Base-by-base conservation (phyloP, 2,888 invertebrate genomes). In the Clivina fossor region DNA sequence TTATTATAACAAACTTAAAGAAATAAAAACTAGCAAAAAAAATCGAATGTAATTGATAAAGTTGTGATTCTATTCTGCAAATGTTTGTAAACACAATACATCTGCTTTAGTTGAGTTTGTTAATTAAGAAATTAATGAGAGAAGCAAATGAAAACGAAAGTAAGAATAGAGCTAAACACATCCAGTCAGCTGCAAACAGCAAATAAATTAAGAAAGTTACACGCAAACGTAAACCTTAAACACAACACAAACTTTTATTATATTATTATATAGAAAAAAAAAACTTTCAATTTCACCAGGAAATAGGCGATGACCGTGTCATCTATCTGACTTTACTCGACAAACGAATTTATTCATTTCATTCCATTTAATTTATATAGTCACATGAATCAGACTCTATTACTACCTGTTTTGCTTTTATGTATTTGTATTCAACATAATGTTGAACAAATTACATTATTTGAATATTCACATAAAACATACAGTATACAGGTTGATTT, bases 251-350 rank as follows among this genome's bases (percentile, higher is more conserved):
- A n/a, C n/a, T n/a, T n/a, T n/a, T n/a, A n/a, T n/a, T n/a, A n/a
- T n/a, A n/a, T n/a, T n/a, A n/a, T n/a, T n/a, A n/a, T n/a, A n/a
- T n/a, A n/a, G n/a, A n/a, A n/a, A n/a, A n/a, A n/a, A 43, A 33
- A 53, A 44, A 62, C 65, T 63, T 64, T 65, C 64, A 56, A 57
- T 65, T 65, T 64, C 64, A 63, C 62, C 62, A 60, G 65, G 64
- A 65, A 65, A 59, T 53, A 44, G 26, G 44, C 35, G 35, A 26
- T 53, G 53, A 53, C 53, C 53, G 44, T 53, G 53, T 35, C 43
- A 53, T 53, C 43, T 19, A n/a, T n/a, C n/a, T n/a, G n/a, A n/a
- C n/a, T n/a, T n/a, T n/a, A n/a, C n/a, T n/a, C n/a, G n/a, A 53
- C 53, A 53, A 53, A 33, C 18, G 33, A 53, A 28, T 43, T 32